These are phyloP conservation scores for Pogonus chalceus DNA, from an alignment of 1,140 invertebrate genomes.

Conservation along the genomic window DNA sequence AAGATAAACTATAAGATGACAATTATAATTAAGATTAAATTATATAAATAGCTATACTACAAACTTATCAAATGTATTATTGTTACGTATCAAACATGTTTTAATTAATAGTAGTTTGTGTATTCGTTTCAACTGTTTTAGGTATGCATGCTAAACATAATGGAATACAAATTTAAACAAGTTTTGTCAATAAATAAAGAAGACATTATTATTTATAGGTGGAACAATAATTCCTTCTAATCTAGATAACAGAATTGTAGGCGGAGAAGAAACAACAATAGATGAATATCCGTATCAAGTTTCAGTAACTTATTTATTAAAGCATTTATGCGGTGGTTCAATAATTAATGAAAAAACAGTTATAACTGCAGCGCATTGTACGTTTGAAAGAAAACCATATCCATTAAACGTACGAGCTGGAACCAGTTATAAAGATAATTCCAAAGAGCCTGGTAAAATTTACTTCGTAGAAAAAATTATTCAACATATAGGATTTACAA, in stretches of 20 bases:
- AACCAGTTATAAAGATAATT: neutral
- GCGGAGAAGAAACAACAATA: conserved; percentile 35
- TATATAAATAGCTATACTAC: no score
- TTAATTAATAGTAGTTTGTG: neutral
- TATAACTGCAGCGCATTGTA: conserved; percentile 43
- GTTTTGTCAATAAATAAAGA: neutral
- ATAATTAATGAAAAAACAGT: conserved; percentile 35
- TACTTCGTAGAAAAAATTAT: neutral
- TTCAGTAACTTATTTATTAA: conserved; percentile 34
- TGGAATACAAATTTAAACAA: neutral
- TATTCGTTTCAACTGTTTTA: neutral
- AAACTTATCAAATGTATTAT: neutral
- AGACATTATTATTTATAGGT: neutral
- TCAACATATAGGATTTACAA: neutral
- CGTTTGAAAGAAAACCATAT: neutral
- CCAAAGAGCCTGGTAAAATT: neutral
- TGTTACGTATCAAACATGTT: neutral
- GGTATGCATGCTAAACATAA: neutral
- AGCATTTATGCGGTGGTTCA: conserved; percentile 40
- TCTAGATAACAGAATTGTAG: conserved; percentile 36
- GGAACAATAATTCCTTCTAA: neutral
- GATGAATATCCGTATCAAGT: conserved; percentile 43
- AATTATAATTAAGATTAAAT: no score
- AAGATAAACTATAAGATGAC: no score
- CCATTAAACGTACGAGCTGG: neutral